phyloP scores from a whole-genome alignment of 2,113 vertebrate species.

The Trachemys scripta region DNA sequence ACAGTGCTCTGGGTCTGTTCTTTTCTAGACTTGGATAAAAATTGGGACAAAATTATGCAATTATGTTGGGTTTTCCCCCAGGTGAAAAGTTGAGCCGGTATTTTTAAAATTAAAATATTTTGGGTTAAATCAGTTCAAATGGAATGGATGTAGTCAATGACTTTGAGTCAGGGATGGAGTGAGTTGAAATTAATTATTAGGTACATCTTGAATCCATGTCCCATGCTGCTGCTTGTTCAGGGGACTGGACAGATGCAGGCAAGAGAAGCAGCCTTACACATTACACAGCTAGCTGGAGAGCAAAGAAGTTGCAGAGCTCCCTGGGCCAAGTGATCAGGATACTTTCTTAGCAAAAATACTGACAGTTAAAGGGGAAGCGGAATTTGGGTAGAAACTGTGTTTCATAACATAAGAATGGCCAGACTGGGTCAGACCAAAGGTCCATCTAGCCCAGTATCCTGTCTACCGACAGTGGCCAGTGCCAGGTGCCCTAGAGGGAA shows the following conservation, averaged over 20 bases:
- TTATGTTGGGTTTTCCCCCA: neutral
- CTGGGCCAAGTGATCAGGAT: neutral
- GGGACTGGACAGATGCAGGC: neutral
- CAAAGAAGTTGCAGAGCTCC: fast-evolving
- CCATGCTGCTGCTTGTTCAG: constrained; percentile 20
- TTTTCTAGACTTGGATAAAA: constrained; percentile 33
- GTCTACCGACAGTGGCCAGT: too few species aligned
- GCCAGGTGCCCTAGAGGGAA: neutral
- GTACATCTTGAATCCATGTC: neutral
- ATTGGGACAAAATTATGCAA: constrained; percentile 15
- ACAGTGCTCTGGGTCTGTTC: neutral
- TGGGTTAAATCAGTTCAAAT: constrained; percentile 65
- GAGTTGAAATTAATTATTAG: constrained; percentile 28
- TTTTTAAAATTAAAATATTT: constrained; percentile 58
- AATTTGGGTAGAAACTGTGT: neutral
- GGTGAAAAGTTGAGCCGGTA: constrained; percentile 12
- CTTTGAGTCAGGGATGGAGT: constrained; percentile 42
- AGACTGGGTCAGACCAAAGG: too few species aligned
- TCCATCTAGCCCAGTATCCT: too few species aligned
- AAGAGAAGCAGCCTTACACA: neutral
- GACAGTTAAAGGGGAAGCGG: neutral
- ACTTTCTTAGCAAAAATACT: neutral
- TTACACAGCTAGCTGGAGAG: neutral
- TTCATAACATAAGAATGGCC: too few species aligned
- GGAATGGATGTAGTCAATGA: constrained; percentile 53